Conservation (phyloP, 2,113 vertebrate genomes). For the Petrocephalus microphthalmus region DNA sequence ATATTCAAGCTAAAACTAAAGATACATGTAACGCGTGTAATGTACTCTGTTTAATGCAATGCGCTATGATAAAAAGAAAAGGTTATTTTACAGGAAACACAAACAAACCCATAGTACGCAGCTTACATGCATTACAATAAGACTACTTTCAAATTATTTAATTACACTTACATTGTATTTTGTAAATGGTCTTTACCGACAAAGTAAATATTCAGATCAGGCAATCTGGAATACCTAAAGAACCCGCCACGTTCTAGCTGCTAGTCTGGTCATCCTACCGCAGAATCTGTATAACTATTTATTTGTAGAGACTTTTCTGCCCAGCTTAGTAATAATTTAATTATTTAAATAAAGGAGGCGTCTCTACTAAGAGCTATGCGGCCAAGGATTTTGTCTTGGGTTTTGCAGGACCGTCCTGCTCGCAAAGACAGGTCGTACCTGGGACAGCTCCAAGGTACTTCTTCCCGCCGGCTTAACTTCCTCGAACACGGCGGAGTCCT, state of each 20-base stretch:
- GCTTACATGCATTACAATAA: background rate
- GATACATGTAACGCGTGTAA: background rate
- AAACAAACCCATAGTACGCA: background rate
- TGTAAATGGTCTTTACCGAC: background rate
- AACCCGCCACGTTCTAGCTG: background rate
- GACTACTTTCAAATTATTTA: background rate
- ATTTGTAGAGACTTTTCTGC: background rate
- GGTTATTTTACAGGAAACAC: background rate
- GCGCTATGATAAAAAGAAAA: background rate
- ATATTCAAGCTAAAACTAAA: background rate
- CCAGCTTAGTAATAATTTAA: background rate
- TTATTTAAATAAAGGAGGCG: background rate
- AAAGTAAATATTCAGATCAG: background rate
- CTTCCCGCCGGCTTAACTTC: conserved; percentile 73
- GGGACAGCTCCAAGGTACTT: conserved; percentile 44
- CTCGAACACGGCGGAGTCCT: conserved; percentile 78
- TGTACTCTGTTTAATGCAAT: background rate
- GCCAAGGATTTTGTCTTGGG: background rate
- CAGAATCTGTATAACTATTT: background rate
- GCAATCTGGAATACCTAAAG: background rate
- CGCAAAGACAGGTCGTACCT: conserved; percentile 45
- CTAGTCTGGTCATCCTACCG: background rate
- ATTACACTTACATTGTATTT: background rate
- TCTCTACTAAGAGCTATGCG: background rate
- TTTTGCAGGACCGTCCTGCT: background rate